phyloP scores from a whole-genome alignment of 2,113 vertebrate genomes.

The Carettochelys insculpta region DNA sequence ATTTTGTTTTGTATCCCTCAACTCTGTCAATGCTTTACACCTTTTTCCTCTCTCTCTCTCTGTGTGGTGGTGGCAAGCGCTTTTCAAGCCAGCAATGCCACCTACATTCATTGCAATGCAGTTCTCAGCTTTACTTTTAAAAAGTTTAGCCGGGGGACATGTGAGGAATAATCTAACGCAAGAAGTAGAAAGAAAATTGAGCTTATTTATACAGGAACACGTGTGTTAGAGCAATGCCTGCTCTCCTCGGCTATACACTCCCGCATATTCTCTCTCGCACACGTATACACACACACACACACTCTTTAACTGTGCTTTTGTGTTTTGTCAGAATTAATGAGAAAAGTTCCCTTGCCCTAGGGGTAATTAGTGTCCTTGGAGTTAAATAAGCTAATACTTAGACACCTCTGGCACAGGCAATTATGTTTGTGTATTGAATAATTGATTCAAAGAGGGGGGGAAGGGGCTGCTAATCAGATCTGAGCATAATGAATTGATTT shows the following conservation, averaged over 20 bases:
- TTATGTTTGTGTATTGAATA: constrained; percentile 99
- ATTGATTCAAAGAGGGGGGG: constrained; percentile 99
- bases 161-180: not conserved
- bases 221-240: constrained; percentile 60
- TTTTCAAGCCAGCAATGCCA: not conserved
- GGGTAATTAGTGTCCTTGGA: constrained; percentile 99
- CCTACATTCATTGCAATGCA: not conserved
- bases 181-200: constrained; percentile 48
- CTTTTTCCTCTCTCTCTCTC: not conserved
- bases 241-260: constrained; percentile 33
- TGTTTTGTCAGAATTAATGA: constrained; percentile 99
- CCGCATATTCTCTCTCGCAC: constrained; percentile 65
- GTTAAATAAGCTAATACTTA: constrained; percentile 99
- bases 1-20: constrained; percentile 9
- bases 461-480: constrained; percentile 99
- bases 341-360: constrained; percentile 99
- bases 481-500: constrained; percentile 99
- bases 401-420: constrained; percentile 99
- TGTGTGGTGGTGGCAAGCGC: not conserved
- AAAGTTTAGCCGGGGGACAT: not conserved
- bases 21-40: not conserved
- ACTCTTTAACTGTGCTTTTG: constrained; percentile 98
- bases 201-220: constrained; percentile 70
- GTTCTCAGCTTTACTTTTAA: not conserved
- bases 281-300: constrained; percentile 77